Conservation (phyloP, 35 echinoderm and acorn worm species). For the Chiridota heheva region DNA sequence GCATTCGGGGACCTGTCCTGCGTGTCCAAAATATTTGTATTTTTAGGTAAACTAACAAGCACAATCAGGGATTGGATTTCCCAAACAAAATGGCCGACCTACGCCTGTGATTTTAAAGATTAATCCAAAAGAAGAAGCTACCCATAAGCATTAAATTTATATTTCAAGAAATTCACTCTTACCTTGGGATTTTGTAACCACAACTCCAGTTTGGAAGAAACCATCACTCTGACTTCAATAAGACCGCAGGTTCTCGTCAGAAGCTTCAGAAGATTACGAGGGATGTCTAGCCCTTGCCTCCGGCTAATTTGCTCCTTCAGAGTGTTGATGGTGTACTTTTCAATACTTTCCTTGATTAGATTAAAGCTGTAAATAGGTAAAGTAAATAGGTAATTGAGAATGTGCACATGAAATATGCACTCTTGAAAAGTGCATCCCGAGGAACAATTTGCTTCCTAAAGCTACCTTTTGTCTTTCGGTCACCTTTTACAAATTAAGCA, state of each 20-base stretch:
- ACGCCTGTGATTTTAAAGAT: background rate
- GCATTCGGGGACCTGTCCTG: too few relatives aligned
- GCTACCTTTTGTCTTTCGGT: too few relatives aligned
- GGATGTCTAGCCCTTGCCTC: conserved; percentile 87
- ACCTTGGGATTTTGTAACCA: conserved; percentile 99
- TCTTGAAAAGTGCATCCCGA: too few relatives aligned
- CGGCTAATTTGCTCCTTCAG: conserved; percentile 78
- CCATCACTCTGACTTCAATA: conserved; percentile 72
- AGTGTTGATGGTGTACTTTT: conserved; percentile 64
- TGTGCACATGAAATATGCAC: too few relatives aligned
- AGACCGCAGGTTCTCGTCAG: conserved; percentile 75
- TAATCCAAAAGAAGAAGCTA: background rate
- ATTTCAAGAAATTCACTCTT: too few relatives aligned
- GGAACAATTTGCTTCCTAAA: too few relatives aligned
- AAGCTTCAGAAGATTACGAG: conserved; percentile 73
- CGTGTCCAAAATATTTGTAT: too few relatives aligned
- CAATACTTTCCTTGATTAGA: conserved; percentile 75
- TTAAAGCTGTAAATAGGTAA: conserved; percentile 59
- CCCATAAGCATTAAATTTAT: background rate
- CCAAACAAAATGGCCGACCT: background rate
- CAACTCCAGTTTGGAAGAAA: conserved; percentile 73
- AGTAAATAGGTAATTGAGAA: background rate
- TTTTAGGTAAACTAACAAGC: too few relatives aligned
- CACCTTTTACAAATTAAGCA: too few relatives aligned
- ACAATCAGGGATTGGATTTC: too few relatives aligned